Evolutionary conservation across 2,113 vertebrate species (phyloP), one percentile per base, ranked within the genome.

Genomic region (Anser brachyrhynchus): DNA sequence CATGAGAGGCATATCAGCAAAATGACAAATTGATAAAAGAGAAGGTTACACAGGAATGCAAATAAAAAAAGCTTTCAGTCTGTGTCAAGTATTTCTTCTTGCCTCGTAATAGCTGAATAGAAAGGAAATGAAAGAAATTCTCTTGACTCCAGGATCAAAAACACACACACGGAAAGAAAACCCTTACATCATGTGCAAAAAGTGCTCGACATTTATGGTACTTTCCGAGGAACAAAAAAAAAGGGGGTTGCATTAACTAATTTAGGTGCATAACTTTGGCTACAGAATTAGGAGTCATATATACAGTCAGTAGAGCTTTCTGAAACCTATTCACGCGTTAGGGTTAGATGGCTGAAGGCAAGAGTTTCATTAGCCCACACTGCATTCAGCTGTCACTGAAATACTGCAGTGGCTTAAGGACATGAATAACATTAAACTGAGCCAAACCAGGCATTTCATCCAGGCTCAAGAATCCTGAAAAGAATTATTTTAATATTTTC

Each of bases 21-120:
- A 96, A 96, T 94, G 95, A 96, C 92, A 97, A 96, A 95, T 87
- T 93, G 95, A 93, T 96, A 93, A 95, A 92, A 93, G 84, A 87
- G 59, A 95, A 91, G 89, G 94, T 96, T 95, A 80, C 69, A 71
- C 76, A 80, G 73, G 94, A 95, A 96, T 85, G 93, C 78, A 91
- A 94, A 93, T 86, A 77, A 84, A 96, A 57, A 57, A 96, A 84
- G 65, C 87, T 92, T 80, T 89, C 85, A 55, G 73, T 44, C 89
- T 89, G 23, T 74, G 84, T 92, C 67, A 92, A 96, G 81, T 76
- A 70, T 87, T 87, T 58, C 64, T 92, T 84, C 83, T 96, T 89
- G 44, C 49, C 65, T 91, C n/a, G 80, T 89, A 90, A 80, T 16
- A 87, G 46, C 54, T 90, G 93, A 93, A 89, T 44, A 87, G 79